Conservation (phyloP, 2,113 vertebrate species). For the Tiliqua scincoides region DNA sequence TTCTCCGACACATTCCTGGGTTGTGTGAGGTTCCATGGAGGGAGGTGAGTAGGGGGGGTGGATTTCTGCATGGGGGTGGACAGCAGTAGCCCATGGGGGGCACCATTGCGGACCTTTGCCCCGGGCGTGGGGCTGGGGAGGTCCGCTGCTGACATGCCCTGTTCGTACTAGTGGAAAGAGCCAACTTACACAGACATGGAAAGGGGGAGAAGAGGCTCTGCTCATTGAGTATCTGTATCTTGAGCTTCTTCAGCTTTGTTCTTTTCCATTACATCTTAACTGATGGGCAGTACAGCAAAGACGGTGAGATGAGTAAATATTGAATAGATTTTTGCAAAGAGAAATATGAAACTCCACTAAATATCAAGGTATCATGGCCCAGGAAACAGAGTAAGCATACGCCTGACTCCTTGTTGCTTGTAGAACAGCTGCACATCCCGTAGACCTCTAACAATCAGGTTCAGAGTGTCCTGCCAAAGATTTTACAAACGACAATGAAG, state of each 20-base stretch:
- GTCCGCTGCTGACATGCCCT: too few species aligned
- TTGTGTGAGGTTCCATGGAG: too few species aligned
- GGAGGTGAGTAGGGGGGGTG: too few species aligned
- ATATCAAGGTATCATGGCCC: neutral
- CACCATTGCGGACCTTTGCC: too few species aligned
- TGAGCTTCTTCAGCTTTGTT: neutral
- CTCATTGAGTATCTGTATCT: neutral
- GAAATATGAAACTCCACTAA: neutral
- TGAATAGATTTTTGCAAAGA: neutral
- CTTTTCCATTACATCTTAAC: neutral
- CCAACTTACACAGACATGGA: neutral
- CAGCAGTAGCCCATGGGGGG: too few species aligned
- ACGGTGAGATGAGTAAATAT: neutral
- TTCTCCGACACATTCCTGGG: too few species aligned
- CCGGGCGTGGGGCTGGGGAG: too few species aligned
- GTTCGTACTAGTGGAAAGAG: neutral
- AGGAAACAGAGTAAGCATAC: neutral
- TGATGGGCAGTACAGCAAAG: neutral
- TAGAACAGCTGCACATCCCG: neutral
- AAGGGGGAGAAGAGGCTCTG: neutral
- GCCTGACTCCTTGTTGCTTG: neutral
- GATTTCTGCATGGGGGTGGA: too few species aligned
- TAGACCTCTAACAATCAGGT: neutral
- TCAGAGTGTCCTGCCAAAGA: slow-evolving; percentile 28
- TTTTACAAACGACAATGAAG: neutral